These are phyloP conservation scores for Kobus ellipsiprymnus DNA, from an alignment of 2,113 vertebrate genomes.

Conservation along the genomic window DNA sequence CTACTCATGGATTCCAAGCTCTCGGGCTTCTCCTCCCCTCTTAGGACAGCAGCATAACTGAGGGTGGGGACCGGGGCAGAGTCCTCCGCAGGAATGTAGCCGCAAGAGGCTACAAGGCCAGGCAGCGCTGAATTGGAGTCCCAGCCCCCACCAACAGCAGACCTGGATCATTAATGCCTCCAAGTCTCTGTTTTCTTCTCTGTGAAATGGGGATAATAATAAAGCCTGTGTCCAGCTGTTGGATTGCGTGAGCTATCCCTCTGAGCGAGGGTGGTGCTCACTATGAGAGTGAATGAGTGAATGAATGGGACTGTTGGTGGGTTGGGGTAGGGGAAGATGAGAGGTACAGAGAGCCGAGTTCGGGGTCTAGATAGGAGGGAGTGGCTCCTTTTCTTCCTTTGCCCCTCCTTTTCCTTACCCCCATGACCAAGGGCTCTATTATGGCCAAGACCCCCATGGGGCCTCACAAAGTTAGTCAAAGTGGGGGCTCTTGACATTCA, in stretches of 20 bases:
- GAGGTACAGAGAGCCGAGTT: background rate
- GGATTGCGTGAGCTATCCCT: background rate
- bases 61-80: background rate
- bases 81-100: background rate
- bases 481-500: background rate
- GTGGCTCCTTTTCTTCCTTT: background rate
- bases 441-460: background rate
- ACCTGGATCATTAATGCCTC: too few species aligned
- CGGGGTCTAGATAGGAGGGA: background rate
- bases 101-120: background rate
- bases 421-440: too few species aligned
- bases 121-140: background rate
- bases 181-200: background rate
- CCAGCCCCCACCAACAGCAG: background rate
- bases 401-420: background rate
- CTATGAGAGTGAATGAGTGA: background rate
- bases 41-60: background rate
- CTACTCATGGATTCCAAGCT: background rate
- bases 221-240: background rate
- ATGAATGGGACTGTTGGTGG: background rate
- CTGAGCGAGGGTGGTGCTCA: rapidly evolving
- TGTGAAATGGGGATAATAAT: background rate
- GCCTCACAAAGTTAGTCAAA: background rate
- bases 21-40: background rate
- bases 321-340: background rate